phyloP scores from a whole-genome alignment of 2,888 invertebrate genomes.

The Aphodius sticticus region DNA sequence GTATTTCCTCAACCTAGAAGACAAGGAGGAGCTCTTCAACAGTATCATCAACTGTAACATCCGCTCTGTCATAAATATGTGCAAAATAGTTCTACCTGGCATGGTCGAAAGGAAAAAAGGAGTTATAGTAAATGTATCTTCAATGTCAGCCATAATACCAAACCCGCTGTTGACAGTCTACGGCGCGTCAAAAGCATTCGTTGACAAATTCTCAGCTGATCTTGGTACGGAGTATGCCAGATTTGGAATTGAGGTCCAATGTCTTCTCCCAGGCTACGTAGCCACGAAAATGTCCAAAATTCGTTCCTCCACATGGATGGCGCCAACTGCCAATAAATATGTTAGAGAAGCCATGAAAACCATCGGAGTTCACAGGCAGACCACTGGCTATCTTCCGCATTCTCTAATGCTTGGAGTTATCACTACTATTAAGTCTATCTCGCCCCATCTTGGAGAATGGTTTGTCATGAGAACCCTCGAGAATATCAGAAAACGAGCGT shows the following conservation, averaged over 20 bases:
- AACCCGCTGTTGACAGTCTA: slow-evolving; percentile 87
- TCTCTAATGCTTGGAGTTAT: slow-evolving; percentile 65
- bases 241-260: slow-evolving; percentile 80
- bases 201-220: slow-evolving; percentile 82
- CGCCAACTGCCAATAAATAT: slow-evolving; percentile 76
- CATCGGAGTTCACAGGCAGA: slow-evolving; percentile 73
- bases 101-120: slow-evolving; percentile 85
- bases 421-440: slow-evolving; percentile 61
- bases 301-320: slow-evolving; percentile 73
- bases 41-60: slow-evolving; percentile 82
- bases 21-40: slow-evolving; percentile 66
- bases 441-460: slow-evolving; percentile 68
- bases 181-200: slow-evolving; percentile 88
- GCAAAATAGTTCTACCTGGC: slow-evolving; percentile 81
- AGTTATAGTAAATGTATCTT: slow-evolving; percentile 89
- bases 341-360: slow-evolving; percentile 76
- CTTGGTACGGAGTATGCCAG: slow-evolving; percentile 77
- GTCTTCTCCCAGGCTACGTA: slow-evolving; percentile 86
- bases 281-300: slow-evolving; percentile 92
- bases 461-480: slow-evolving; percentile 71
- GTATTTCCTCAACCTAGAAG: slow-evolving; percentile 71
- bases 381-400: slow-evolving; percentile 82
- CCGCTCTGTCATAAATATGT: slow-evolving; percentile 83
- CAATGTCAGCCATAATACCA: slow-evolving; percentile 81
- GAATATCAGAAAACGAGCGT: slow-evolving; percentile 67